Evolutionary conservation across 2,113 vertebrate genomes (phyloP).

Genomic region (Herpetotheres cachinnans): DNA sequence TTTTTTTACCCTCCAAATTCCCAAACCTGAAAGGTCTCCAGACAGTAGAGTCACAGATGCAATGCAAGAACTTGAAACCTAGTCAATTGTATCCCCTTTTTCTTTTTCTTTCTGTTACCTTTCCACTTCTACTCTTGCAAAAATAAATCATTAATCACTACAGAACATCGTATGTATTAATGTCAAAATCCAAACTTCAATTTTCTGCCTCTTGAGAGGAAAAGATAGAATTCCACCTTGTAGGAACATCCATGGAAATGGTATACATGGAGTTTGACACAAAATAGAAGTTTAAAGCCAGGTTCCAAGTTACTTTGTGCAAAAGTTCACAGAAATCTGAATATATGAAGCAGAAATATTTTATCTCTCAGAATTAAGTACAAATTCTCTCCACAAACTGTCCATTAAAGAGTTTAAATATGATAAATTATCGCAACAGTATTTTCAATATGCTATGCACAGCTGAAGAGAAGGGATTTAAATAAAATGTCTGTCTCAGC

Average conservation of each 20-base stretch:
- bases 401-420: not conserved
- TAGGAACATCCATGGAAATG: not conserved
- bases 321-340: not conserved
- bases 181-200: not conserved
- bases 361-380: not conserved
- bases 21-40: not conserved
- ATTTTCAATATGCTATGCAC: conserved; percentile 8
- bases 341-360: not conserved
- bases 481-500: conserved; percentile 24
- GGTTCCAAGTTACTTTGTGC: not conserved
- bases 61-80: not conserved
- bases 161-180: not conserved
- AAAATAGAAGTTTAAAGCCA: not conserved
- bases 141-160: not conserved
- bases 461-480: conserved; percentile 10
- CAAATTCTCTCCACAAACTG: not conserved
- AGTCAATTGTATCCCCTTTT: not conserved
- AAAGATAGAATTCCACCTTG: not conserved
- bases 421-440: not conserved
- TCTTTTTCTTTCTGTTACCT: not conserved
- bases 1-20: not conserved
- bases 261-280: not conserved
- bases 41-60: not conserved
- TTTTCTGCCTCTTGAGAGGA: not conserved
- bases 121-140: not conserved